phyloP scores from a whole-genome alignment of 1,140 invertebrate genomes.

The Contarinia nasturtii region DNA sequence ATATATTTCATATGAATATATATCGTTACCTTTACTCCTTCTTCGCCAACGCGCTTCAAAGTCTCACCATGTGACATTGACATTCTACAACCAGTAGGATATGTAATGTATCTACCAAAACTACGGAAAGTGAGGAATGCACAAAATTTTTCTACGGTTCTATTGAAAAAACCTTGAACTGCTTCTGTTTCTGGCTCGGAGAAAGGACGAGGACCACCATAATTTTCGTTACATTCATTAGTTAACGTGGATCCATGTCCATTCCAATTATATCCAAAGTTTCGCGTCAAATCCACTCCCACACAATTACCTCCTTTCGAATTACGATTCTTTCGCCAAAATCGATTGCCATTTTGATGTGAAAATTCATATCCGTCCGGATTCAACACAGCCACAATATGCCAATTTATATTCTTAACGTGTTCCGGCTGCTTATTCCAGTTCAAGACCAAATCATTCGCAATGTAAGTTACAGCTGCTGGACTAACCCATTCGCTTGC shows the following conservation, averaged over 20 bases:
- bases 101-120: constrained; percentile 71
- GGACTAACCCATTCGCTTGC: constrained; percentile 84
- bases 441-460: constrained; percentile 58
- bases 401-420: constrained; percentile 63
- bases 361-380: constrained; percentile 76
- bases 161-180: constrained; percentile 34
- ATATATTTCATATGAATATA: not conserved
- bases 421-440: constrained; percentile 42
- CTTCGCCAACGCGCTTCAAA: constrained; percentile 45
- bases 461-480: constrained; percentile 63
- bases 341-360: constrained; percentile 45
- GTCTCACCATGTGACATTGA: constrained; percentile 40
- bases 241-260: no score
- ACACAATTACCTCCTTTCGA: constrained; percentile 41
- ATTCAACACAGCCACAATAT: constrained; percentile 62
- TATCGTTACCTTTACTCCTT: constrained; percentile 34
- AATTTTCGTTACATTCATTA: no score
- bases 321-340: constrained; percentile 74
- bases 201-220: no score
- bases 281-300: constrained; percentile 65
- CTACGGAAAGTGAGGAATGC: constrained; percentile 73
- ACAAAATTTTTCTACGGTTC: constrained; percentile 31
- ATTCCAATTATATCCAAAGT: constrained; percentile 64
- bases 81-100: constrained; percentile 75
- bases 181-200: constrained; percentile 77